phyloP scores from a whole-genome alignment of 2,797 vertebrate species.

The Etheostoma perlongum region DNA sequence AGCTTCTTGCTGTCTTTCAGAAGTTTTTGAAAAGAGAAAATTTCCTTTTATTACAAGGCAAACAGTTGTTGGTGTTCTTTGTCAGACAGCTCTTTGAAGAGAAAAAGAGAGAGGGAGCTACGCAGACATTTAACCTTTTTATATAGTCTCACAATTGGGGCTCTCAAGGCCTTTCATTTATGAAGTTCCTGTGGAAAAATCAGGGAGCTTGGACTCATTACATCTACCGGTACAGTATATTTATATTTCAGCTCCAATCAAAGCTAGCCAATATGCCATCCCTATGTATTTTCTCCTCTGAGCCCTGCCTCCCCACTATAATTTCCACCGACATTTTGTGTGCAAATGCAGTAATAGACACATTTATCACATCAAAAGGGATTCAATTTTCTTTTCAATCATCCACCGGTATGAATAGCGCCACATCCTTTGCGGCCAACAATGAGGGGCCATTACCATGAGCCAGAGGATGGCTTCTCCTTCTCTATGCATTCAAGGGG shows the following conservation, averaged over 20 bases:
- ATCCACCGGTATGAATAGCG: slow-evolving; percentile 93
- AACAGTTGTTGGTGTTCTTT: slow-evolving; percentile 79
- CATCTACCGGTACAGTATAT: slow-evolving; percentile 80
- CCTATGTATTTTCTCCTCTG: slow-evolving; percentile 92
- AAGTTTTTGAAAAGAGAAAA: slow-evolving; percentile 68
- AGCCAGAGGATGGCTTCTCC: slow-evolving; percentile 89
- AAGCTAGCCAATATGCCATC: slow-evolving; percentile 95
- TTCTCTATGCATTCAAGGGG: slow-evolving; percentile 87
- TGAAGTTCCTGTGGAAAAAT: slow-evolving; percentile 80
- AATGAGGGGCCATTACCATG: slow-evolving; percentile 94
- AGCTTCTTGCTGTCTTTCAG: slow-evolving; percentile 52
- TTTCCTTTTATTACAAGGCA: slow-evolving; percentile 67
- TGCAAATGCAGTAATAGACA: slow-evolving; percentile 98
- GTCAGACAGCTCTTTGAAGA: slow-evolving; percentile 68
- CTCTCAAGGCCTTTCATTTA: slow-evolving; percentile 83
- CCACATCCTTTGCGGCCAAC: slow-evolving; percentile 94
- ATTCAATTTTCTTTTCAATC: slow-evolving; percentile 99
- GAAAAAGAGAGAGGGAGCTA: slow-evolving; percentile 56
- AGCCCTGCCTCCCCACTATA: slow-evolving; percentile 94
- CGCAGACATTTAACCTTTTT: slow-evolving; percentile 82
- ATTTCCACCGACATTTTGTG: slow-evolving; percentile 98
- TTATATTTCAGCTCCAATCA: slow-evolving; percentile 93
- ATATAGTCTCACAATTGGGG: slow-evolving; percentile 82
- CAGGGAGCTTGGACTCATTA: slow-evolving; percentile 81
- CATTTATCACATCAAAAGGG: slow-evolving; percentile 98